These are phyloP conservation scores for Parotia lawesii DNA, from an alignment of 2,113 vertebrate genomes.

Conservation along the genomic window DNA sequence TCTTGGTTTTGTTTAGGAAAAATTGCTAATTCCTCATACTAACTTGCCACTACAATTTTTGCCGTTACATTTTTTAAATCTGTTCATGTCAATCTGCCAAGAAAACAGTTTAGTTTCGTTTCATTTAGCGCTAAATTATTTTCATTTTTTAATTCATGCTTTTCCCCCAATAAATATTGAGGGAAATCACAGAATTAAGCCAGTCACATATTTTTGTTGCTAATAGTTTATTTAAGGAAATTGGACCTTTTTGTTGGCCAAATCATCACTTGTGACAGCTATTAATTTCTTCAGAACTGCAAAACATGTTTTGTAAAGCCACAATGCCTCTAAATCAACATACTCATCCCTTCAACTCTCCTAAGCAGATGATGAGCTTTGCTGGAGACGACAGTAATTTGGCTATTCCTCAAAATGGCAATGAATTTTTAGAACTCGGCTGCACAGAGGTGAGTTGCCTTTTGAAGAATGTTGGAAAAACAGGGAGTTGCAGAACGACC, in stretches of 20 bases:
- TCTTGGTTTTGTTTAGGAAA: neutral
- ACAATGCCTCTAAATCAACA: neutral
- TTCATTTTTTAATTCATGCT: neutral
- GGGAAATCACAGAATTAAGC: neutral
- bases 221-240: neutral
- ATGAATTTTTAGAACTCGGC: neutral
- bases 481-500: neutral
- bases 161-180: neutral
- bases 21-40: neutral
- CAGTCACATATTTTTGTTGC: neutral
- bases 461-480: neutral
- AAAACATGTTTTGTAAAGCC: neutral
- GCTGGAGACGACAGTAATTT: neutral
- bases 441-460: neutral
- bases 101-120: neutral
- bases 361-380: neutral
- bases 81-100: neutral
- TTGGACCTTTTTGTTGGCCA: neutral
- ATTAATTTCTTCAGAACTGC: neutral
- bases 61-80: neutral
- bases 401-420: neutral
- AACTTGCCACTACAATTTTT: neutral
- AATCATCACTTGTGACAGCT: neutral
- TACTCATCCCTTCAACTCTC: neutral
- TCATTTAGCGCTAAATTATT: neutral